Base-by-base conservation (phyloP, 2,888 invertebrate genomes). In the Chymomyza caudatula region DNA sequence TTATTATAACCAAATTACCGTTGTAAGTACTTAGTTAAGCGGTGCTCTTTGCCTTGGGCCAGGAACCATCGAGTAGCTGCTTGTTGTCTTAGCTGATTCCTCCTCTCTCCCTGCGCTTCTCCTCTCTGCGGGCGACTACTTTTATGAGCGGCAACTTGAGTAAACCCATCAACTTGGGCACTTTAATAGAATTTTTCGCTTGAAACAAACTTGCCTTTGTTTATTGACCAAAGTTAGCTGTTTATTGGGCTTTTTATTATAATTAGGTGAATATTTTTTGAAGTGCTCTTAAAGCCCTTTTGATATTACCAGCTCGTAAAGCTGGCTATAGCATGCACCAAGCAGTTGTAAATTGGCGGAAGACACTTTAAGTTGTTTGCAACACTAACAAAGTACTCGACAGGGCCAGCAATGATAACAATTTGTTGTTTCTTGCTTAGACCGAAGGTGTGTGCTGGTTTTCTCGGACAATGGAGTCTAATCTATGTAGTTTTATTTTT, bases 241-340 rank as follows among this genome's bases (percentile, higher is more conserved):
- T 25, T 25, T 37, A 8, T 17, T 44, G 25, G 15, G n/a, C 43
- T 51, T 44, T 69, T 59, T 44, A 77, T 74, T 74, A 65, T 74
- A 77, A 76, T 76, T 77, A 72, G 77, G 69, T 77, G 77, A 74
- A 72, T 77, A 72, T 69, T 62, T 60, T 69, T 69, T 69, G 69
- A 69, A 68, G 60, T 60, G 69, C 60, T 37, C 61, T 54, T 65
- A 69, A 70, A 62, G n/a, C n/a, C n/a, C n/a, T n/a, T n/a, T n/a
- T n/a, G n/a, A n/a, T n/a, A n/a, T n/a, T n/a, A n/a, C n/a, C n/a
- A n/a, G n/a, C n/a, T n/a, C n/a, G n/a, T n/a, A n/a, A n/a, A n/a
- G n/a, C n/a, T n/a, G n/a, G n/a, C n/a, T n/a, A n/a, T n/a, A n/a
- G n/a, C n/a, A n/a, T n/a, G n/a, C n/a, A n/a, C n/a, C n/a, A n/a